These are phyloP conservation scores for Ovis canadensis DNA, from an alignment of 2,113 vertebrate species.

Conservation along the genomic window DNA sequence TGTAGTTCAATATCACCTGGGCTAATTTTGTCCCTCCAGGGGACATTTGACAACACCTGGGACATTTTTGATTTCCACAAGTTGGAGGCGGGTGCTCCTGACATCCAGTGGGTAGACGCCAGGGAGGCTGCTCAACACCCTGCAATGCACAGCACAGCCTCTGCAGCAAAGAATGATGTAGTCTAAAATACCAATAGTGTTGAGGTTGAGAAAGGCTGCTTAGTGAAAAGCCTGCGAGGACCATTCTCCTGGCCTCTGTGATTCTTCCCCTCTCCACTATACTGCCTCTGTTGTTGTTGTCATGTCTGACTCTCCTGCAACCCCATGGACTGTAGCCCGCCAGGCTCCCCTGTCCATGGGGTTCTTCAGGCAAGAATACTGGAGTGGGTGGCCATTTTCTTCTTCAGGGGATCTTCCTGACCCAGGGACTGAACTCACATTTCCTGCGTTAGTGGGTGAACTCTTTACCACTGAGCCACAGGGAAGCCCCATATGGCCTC, in stretches of 20 bases:
- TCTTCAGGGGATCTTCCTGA: neutral
- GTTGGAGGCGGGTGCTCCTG: neutral
- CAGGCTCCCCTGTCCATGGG: neutral
- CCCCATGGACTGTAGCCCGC: neutral
- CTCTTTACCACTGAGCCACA: no score
- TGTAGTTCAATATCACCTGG: neutral
- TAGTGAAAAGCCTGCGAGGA: neutral
- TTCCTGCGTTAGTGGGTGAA: no score
- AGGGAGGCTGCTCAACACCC: neutral
- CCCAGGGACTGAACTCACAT: no score
- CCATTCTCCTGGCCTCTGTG: neutral
- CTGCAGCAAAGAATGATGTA: neutral
- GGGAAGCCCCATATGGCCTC: no score
- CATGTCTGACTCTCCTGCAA: neutral
- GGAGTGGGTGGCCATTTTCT: neutral
- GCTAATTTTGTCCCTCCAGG: neutral
- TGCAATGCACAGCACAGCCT: neutral
- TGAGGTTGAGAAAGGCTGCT: neutral
- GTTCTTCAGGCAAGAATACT: neutral
- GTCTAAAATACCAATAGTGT: neutral
- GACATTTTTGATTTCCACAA: neutral
- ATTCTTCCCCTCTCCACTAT: neutral
- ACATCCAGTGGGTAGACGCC: neutral
- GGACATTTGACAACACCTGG: neutral
- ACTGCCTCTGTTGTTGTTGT: neutral